Base-by-base conservation (phyloP, 2,113 vertebrate species). In the Corydoras maculifer region DNA sequence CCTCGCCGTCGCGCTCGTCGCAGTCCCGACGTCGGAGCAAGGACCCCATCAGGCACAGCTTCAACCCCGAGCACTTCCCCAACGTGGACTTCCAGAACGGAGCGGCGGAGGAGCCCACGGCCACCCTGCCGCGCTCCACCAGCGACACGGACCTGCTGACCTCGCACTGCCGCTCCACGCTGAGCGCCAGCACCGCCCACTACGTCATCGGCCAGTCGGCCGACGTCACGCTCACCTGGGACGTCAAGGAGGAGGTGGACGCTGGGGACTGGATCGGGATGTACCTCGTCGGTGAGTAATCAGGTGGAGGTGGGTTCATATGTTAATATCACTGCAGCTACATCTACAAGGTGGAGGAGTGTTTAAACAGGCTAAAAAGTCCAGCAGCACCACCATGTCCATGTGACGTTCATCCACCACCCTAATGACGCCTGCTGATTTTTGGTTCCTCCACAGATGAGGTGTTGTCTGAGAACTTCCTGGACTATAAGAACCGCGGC, bases 201-300 rank as follows among this genome's bases (percentile, higher is more conserved):
- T 95, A 94, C 48, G 88, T 89, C 72, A 93, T 95, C 0, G 92
- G 92, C 48, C 92, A 94, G 74, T 91, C 91, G 0, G 90, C 92
- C 75, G 92, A 92, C 80, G 83, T 94, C 4, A 87, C 91, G 49
- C 91, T 95, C 75, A 91, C 90, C 64, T 95, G 93, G 93, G 93
- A 95, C 85, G 94, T 95, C 80, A 95, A 95, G 77, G 93, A 95
- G 63, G 93, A 94, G 62, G 93, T 95, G 68, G 93, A 94, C 4
- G 93, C 93, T 1, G 93, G 93, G 15, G 93, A 95, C 79, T 95
- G 93, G 93, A 94, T 95, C 0, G 93, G 93, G 83, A 94, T 95
- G 92, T 95, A 95, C 79, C 91, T 93, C 65, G 90, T 94, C 2
- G 93, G 93, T 95, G 79, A 76, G 74, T 58, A 11, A 69, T 59